Percentiles rank a stretch among this genome's conserved stretches.
Conservation (phyloP, 1,140 invertebrate species). For the Drosophila tsacasi region DNA sequence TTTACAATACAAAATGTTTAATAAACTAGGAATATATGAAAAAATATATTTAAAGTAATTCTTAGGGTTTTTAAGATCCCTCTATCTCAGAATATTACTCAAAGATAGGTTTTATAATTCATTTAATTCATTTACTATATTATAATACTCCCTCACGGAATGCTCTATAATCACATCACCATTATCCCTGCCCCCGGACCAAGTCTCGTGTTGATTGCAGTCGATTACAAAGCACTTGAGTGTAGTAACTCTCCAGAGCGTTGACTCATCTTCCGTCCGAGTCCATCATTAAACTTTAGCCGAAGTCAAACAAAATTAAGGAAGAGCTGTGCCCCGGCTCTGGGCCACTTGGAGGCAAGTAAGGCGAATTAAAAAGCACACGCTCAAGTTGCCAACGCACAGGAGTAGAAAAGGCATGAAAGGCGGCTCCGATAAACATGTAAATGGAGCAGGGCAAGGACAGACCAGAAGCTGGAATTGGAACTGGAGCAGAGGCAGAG, state of each 20-base stretch:
- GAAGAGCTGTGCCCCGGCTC: slow-evolving; percentile 60
- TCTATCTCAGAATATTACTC: too few relatives aligned
- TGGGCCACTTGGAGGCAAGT: slow-evolving; percentile 61
- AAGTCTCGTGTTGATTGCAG: slow-evolving; percentile 70
- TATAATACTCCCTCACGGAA: slow-evolving; percentile 22
- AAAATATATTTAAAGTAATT: not conserved
- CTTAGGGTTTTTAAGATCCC: too few relatives aligned
- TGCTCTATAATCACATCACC: slow-evolving; percentile 2
- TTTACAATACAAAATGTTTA: too few relatives aligned
- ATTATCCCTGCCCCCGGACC: slow-evolving; percentile 27
- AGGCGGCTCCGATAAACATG: slow-evolving; percentile 35
- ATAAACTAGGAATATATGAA: not conserved
- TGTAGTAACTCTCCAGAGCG: slow-evolving; percentile 36
- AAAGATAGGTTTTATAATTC: too few relatives aligned
- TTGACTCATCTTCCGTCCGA: slow-evolving; percentile 26
- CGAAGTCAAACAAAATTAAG: slow-evolving; percentile 79
- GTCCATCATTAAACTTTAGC: slow-evolving; percentile 79
- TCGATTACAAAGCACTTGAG: slow-evolving; percentile 72
- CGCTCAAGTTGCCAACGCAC: slow-evolving; percentile 42
- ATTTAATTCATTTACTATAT: too few relatives aligned
- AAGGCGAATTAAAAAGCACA: slow-evolving; percentile 79
- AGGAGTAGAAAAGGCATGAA: slow-evolving; percentile 12
- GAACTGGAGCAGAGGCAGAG: slow-evolving; percentile 21
- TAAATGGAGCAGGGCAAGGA: slow-evolving; percentile 40
- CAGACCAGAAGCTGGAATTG: slow-evolving; percentile 10